Evolutionary conservation across 2,113 vertebrate genomes (phyloP).

Genomic region (Hydrolagus affinis): DNA sequence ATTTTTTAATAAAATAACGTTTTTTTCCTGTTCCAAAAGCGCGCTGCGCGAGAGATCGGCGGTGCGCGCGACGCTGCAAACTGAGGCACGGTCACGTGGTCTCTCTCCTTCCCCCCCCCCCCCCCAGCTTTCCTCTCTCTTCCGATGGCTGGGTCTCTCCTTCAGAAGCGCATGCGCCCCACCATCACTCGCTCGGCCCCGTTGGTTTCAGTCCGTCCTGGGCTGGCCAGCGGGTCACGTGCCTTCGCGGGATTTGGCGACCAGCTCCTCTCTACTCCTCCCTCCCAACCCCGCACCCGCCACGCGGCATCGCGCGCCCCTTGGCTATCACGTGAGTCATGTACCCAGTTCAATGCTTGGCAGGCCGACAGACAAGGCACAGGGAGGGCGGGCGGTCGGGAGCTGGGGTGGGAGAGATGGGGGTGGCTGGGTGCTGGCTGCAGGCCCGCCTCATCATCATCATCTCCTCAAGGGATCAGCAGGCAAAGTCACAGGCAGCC

Average conservation of each 20-base stretch:
- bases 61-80: not conserved
- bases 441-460: conserved; percentile 68
- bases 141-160: conserved; percentile 41
- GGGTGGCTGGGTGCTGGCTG: conserved; percentile 60
- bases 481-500: conserved; percentile 91
- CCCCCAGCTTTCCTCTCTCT: conserved; percentile 35
- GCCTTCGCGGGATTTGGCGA: too few species aligned
- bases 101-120: conserved; percentile 34
- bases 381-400: too few species aligned
- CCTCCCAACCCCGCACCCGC: too few species aligned
- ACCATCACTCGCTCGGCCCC: not conserved
- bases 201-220: too few species aligned
- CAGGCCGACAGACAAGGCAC: too few species aligned
- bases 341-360: too few species aligned
- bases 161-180: not conserved
- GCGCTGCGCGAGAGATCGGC: not conserved
- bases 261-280: too few species aligned
- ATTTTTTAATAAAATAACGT: not conserved
- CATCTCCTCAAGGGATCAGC: conserved; percentile 81
- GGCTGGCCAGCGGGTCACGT: too few species aligned
- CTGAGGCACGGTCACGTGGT: not conserved
- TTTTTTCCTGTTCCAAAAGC: not conserved
- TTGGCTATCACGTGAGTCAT: too few species aligned
- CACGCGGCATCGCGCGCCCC: too few species aligned
- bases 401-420: too few species aligned